Evolutionary conservation across 2,113 vertebrate species (phyloP).

Genomic region (Sylvicapra grimmia): DNA sequence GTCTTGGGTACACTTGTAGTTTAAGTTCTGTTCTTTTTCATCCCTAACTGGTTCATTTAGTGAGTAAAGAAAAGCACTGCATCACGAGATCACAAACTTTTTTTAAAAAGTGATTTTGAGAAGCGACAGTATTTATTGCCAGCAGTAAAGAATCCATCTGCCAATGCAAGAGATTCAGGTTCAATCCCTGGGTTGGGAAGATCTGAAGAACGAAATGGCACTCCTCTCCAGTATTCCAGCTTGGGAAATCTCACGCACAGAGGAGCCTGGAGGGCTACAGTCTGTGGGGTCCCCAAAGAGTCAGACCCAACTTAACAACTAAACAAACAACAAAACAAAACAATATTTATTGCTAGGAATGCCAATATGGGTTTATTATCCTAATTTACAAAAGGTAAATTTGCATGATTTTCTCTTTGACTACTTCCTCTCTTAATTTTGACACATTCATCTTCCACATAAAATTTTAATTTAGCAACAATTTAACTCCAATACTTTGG

Average conservation of each 20-base stretch:
- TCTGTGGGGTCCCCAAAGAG: background rate
- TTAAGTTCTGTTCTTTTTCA: background rate
- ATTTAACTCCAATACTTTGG: background rate
- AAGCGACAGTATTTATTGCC: background rate
- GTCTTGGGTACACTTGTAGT: background rate
- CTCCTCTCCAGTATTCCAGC: background rate
- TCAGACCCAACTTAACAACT: background rate
- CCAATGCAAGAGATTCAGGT: background rate
- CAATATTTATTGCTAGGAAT: background rate
- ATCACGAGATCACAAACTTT: background rate
- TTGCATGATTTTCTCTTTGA: background rate
- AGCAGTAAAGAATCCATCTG: background rate
- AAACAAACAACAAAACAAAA: background rate
- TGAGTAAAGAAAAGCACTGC: background rate
- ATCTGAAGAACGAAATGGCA: background rate
- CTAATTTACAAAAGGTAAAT: background rate
- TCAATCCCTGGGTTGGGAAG: background rate
- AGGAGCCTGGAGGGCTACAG: background rate
- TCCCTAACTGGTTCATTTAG: background rate
- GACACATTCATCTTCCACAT: background rate
- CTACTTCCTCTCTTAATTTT: background rate
- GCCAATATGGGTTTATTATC: background rate
- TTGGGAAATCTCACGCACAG: background rate
- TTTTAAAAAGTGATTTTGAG: background rate
- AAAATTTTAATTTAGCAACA: constrained; percentile 3